These are phyloP conservation scores for Cotesia congregata DNA, from an alignment of 2,888 invertebrate species.

Conservation along the genomic window DNA sequence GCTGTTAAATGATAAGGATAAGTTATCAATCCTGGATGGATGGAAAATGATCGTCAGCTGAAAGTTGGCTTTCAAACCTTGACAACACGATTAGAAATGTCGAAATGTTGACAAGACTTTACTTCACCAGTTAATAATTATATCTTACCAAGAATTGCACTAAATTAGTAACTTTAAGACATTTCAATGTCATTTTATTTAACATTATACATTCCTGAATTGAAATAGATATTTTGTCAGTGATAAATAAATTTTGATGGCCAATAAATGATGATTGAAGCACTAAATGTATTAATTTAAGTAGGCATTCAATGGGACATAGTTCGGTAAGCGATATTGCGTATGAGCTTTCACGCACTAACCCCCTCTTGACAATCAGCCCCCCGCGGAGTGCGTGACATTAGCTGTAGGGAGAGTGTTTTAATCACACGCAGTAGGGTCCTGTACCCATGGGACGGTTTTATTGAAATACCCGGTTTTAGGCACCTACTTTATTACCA, in stretches of 20 bases:
- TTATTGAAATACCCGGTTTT: slow-evolving; percentile 60
- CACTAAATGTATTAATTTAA: not conserved
- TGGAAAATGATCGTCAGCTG: not conserved
- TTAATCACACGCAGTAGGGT: slow-evolving; percentile 65
- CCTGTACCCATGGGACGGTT: slow-evolving; percentile 59
- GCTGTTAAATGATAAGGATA: not conserved
- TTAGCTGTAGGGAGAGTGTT: slow-evolving; percentile 55
- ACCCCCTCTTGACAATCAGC: slow-evolving; percentile 64
- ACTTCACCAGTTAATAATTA: not conserved
- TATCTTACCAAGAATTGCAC: not conserved
- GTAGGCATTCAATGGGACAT: not conserved
- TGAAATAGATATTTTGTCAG: not conserved
- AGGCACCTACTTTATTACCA: slow-evolving; percentile 57
- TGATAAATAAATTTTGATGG: not conserved
- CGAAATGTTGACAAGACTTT: not conserved
- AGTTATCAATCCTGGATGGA: slow-evolving; percentile 24
- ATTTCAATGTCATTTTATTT: not conserved
- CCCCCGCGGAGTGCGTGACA: slow-evolving; percentile 63
- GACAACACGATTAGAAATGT: not conserved
- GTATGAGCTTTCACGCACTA: slow-evolving; percentile 19
- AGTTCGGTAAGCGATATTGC: slow-evolving; percentile 3
- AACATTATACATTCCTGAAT: not conserved
- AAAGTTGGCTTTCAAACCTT: not conserved
- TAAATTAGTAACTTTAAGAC: not conserved
- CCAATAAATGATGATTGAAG: not conserved